Conservation (phyloP, 2,888 invertebrate genomes). For the Platycnemis pennipes region DNA sequence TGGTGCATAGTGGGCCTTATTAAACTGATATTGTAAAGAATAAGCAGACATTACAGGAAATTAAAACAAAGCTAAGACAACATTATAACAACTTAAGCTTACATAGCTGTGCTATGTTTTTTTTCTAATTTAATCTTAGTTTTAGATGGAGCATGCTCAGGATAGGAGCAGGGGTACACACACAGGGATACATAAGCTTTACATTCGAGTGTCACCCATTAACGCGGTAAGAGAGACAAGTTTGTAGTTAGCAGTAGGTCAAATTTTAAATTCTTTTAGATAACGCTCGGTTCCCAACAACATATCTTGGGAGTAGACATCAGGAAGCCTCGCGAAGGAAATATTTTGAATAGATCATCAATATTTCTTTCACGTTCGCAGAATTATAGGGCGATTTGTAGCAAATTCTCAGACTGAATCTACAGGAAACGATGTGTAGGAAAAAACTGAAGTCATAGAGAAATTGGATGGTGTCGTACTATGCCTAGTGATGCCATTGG, state of each 20-base stretch:
- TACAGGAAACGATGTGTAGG: too few relatives aligned
- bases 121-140: not conserved
- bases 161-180: not conserved
- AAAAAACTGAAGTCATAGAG: too few relatives aligned
- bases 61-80: conserved; percentile 23
- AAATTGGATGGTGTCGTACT: too few relatives aligned
- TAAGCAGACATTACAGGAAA: not conserved
- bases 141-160: not conserved
- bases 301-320: not conserved
- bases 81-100: not conserved
- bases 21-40: not conserved
- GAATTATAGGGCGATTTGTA: too few relatives aligned
- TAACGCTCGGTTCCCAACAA: too few relatives aligned
- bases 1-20: not conserved
- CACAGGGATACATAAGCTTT: not conserved
- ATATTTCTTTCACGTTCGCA: too few relatives aligned
- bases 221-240: too few relatives aligned
- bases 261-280: too few relatives aligned
- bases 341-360: not conserved
- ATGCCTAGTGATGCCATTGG: too few relatives aligned
- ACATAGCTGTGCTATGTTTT: not conserved
- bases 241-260: too few relatives aligned
- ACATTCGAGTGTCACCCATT: not conserved
- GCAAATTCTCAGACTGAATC: too few relatives aligned
- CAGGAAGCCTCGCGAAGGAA: not conserved